A percentile compares a stretch with the other conserved stretches of the same genome.
Evolutionary conservation across 1,140 invertebrate genomes (phyloP).

Genomic region (Apis dorsata): DNA sequence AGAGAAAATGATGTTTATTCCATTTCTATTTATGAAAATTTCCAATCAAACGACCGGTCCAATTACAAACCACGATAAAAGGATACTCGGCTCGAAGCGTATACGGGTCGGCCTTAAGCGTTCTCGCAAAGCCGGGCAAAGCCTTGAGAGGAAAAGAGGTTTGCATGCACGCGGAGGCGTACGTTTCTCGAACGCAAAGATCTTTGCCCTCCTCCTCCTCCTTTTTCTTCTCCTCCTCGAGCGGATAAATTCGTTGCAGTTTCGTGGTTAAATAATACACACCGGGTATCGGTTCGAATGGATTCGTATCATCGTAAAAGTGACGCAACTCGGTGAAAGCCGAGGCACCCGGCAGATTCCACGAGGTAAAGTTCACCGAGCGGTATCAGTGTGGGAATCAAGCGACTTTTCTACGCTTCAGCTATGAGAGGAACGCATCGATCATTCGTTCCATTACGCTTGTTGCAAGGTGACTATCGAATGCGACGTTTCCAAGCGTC

Average conservation of each 20-base stretch:
- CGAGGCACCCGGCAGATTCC: conserved; percentile 53
- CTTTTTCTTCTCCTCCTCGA: too few relatives aligned
- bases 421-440: conserved; percentile 44
- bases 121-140: background rate
- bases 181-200: background rate
- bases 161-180: conserved; percentile 17
- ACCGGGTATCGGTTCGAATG: background rate
- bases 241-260: conserved; percentile 22
- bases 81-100: too few relatives aligned
- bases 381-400: conserved; percentile 66
- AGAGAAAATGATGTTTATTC: too few relatives aligned
- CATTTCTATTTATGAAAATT: too few relatives aligned
- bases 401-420: conserved; percentile 59
- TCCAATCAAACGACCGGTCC: too few relatives aligned
- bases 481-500: background rate
- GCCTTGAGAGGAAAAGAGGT: conserved; percentile 11
- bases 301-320: conserved; percentile 61
- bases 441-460: conserved; percentile 22
- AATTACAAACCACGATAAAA: too few relatives aligned
- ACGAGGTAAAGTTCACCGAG: conserved; percentile 61
- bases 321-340: conserved; percentile 66
- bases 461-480: conserved; percentile 4
- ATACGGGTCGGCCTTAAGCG: background rate
- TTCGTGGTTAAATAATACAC: background rate
- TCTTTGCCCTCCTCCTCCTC: background rate